Conservation (phyloP, 2,113 vertebrate species). For the Speoplatyrhinus poulsoni region DNA sequence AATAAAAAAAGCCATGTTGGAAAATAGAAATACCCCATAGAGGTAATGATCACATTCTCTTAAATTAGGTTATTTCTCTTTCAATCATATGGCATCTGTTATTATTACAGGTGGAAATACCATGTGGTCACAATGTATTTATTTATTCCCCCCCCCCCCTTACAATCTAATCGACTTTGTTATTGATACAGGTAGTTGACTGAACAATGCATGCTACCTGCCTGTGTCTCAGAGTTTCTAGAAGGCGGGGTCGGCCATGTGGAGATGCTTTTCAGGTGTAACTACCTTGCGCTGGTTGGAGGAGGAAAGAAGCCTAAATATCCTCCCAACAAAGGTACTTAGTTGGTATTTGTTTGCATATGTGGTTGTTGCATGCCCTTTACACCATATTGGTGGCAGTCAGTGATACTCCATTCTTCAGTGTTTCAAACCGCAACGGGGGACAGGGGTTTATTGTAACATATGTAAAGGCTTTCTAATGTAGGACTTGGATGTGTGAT, state of each 20-base stretch:
- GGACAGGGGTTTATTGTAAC: too few relatives aligned
- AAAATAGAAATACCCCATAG: too few relatives aligned
- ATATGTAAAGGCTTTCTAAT: background rate
- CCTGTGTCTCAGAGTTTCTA: conserved; percentile 84
- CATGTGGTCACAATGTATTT: too few relatives aligned
- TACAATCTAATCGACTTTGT: too few relatives aligned
- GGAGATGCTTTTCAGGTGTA: conserved; percentile 98
- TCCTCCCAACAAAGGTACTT: conserved; percentile 98
- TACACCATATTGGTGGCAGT: background rate
- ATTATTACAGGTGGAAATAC: too few relatives aligned
- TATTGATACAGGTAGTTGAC: background rate
- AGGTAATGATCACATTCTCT: too few relatives aligned
- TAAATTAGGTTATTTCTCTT: background rate
- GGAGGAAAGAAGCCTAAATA: conserved; percentile 98
- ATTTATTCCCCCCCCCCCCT: too few relatives aligned
- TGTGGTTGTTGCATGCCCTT: background rate
- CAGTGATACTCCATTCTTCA: too few relatives aligned
- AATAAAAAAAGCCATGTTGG: too few relatives aligned
- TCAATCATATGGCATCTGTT: background rate
- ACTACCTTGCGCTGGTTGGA: conserved; percentile 96
- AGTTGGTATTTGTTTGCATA: background rate
- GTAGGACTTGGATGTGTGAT: background rate
- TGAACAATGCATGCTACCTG: conserved; percentile 1
- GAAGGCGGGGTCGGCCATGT: conserved; percentile 96
- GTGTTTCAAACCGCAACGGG: too few relatives aligned